A percentile compares a stretch with the other conserved stretches of the same genome.
phyloP scores from a whole-genome alignment of 2,888 invertebrate genomes.

The Watsonalla binaria region DNA sequence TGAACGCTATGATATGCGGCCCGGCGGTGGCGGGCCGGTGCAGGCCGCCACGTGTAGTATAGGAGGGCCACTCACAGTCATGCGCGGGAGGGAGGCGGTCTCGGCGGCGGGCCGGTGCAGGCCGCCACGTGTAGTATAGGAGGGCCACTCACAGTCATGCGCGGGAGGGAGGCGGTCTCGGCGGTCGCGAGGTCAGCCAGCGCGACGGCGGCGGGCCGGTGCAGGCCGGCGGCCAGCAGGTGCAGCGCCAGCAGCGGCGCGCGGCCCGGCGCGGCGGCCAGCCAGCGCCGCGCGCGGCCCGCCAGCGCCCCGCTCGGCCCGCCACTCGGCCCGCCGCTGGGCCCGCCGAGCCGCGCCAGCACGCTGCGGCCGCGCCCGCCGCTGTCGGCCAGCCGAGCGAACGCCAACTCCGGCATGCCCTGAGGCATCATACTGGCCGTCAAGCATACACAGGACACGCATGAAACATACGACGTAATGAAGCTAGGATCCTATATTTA shows the following conservation, averaged over 20 bases:
- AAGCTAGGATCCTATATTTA: too few species aligned
- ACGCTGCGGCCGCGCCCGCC: constrained; percentile 17
- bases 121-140: neutral
- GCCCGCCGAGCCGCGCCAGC: constrained; percentile 14
- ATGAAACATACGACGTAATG: too few species aligned
- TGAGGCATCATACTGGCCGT: constrained; percentile 13
- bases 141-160: constrained; percentile 78
- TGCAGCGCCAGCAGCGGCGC: constrained; percentile 27
- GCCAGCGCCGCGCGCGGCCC: constrained; percentile 19
- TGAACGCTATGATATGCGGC: too few species aligned
- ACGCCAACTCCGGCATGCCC: constrained; percentile 50
- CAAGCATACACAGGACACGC: too few species aligned
- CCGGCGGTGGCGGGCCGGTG: too few species aligned
- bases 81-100: too few species aligned
- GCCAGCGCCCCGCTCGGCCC: constrained; percentile 17
- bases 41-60: too few species aligned
- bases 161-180: constrained; percentile 82
- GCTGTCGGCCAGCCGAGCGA: constrained; percentile 35
- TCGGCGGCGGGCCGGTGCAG: neutral
- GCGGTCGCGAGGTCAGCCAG: constrained; percentile 68
- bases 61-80: too few species aligned
- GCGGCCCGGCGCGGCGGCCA: constrained; percentile 19
- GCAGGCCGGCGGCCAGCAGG: constrained; percentile 17
- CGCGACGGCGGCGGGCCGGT: constrained; percentile 19
- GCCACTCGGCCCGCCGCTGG: constrained; percentile 6